Evolutionary conservation across 53 echinoderm and acorn worm genomes (phyloP).

Genomic region (Luidia sarsii): DNA sequence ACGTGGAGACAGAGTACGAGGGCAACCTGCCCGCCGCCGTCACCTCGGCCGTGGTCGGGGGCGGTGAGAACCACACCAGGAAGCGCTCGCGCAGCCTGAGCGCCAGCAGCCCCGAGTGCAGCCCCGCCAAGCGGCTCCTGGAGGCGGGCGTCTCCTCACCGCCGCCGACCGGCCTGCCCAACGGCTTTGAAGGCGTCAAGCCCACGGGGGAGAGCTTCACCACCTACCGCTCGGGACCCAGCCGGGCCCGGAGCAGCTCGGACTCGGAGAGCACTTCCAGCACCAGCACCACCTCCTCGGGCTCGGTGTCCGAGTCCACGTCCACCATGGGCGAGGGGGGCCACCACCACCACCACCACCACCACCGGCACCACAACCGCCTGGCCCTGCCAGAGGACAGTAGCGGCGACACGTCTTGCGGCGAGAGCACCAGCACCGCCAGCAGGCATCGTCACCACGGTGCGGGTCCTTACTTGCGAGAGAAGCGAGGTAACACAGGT

Average conservation of each 20-base stretch:
- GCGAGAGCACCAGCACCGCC: conserved; percentile 92
- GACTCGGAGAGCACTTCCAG: conserved; percentile 81
- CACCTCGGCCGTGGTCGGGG: conserved; percentile 32
- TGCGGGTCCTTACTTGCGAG: conserved; percentile 82
- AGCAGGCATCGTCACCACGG: conserved; percentile 78
- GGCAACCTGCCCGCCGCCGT: conserved; percentile 77
- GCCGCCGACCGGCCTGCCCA: conserved; percentile 77
- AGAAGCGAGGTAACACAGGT: conserved; percentile 74
- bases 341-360: conserved; percentile 50
- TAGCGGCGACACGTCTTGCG: conserved; percentile 93
- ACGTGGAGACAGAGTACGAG: conserved; percentile 80
- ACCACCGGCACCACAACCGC: conserved; percentile 61
- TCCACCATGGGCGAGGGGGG: conserved; percentile 70
- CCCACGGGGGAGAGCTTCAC: conserved; percentile 84
- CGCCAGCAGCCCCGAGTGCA: conserved; percentile 70
- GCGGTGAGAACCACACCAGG: conserved; percentile 64
- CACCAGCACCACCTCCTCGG: conserved; percentile 69
- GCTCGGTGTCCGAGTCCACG: conserved; percentile 74
- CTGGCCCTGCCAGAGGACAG: conserved; percentile 92
- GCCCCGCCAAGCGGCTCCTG: conserved; percentile 65
- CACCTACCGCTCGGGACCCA: conserved; percentile 74
- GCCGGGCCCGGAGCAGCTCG: conserved; percentile 80
- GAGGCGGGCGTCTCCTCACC: conserved; percentile 39
- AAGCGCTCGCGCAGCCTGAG: conserved; percentile 89
- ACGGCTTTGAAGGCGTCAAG: conserved; percentile 75